Evolutionary conservation across 2,797 vertebrate genomes (phyloP).

Genomic region (Hydrolagus colliei): DNA sequence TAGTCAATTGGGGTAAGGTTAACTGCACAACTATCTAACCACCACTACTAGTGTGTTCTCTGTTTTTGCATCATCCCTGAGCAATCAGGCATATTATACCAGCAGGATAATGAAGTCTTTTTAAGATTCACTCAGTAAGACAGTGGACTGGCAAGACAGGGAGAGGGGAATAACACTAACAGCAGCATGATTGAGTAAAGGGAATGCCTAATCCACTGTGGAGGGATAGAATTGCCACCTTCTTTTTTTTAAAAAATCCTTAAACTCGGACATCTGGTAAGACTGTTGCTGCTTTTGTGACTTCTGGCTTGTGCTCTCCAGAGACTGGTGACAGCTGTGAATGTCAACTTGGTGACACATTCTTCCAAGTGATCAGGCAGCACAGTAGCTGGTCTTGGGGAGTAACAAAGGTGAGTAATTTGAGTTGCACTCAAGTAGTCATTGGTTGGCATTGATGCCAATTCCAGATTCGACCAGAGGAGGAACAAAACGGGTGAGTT

Average conservation of each 20-base stretch:
- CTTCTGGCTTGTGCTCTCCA: slow-evolving; percentile 26
- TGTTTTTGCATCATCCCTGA: not conserved
- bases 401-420: not conserved
- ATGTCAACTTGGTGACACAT: slow-evolving; percentile 25
- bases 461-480: not conserved
- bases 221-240: slow-evolving; percentile 10
- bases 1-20: not conserved
- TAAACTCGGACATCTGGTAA: slow-evolving; percentile 22
- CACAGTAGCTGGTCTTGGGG: too few relatives aligned
- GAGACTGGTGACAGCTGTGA: slow-evolving; percentile 27
- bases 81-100: not conserved
- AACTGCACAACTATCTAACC: not conserved
- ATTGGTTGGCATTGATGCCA: slow-evolving; percentile 18
- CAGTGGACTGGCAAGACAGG: not conserved
- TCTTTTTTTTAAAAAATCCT: slow-evolving; percentile 6
- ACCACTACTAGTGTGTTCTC: too few relatives aligned
- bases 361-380: not conserved
- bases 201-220: not conserved
- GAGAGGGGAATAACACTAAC: not conserved
- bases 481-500: slow-evolving; percentile 18
- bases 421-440: slow-evolving; percentile 19
- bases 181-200: not conserved
- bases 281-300: slow-evolving; percentile 6
- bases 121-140: not conserved
- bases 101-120: not conserved